Evolutionary conservation across 1,140 invertebrate species (phyloP).

Genomic region (Bacillus rossius): DNA sequence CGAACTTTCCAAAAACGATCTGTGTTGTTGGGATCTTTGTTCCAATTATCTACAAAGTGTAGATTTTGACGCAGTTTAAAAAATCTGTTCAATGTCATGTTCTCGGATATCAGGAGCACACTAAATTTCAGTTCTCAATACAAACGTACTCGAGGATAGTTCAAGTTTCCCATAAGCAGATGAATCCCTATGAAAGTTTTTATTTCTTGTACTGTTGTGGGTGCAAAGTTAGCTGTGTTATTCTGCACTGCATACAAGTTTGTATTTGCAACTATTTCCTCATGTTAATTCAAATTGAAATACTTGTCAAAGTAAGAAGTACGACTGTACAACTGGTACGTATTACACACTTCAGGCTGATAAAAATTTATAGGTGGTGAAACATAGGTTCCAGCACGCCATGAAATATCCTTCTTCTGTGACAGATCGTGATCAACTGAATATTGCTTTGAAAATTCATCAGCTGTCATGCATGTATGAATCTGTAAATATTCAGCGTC

Average conservation of each 20-base stretch:
- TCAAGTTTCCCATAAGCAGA: conserved; percentile 17
- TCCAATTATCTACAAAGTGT: conserved; percentile 17
- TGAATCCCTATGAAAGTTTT: conserved; percentile 19
- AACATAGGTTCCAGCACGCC: background rate
- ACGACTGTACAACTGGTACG: background rate
- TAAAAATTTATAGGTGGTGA: background rate
- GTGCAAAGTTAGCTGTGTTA: background rate
- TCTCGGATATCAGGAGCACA: conserved; percentile 8
- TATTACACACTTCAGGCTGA: background rate
- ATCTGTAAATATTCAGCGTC: no score
- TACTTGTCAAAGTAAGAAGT: conserved; percentile 14
- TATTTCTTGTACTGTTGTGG: conserved; percentile 16
- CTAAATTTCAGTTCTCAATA: conserved; percentile 11
- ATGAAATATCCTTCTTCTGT: background rate
- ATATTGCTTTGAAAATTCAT: background rate
- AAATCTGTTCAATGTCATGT: conserved; percentile 11
- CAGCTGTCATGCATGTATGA: background rate
- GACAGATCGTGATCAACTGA: background rate
- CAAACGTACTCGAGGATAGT: conserved; percentile 17
- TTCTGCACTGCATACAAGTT: conserved; percentile 9
- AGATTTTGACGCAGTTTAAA: conserved; percentile 13
- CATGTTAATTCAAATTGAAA: conserved; percentile 3
- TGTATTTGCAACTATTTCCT: conserved; percentile 4
- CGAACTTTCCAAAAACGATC: conserved; percentile 22
- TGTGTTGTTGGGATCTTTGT: background rate